Evolutionary conservation across 2,797 vertebrate genomes (phyloP), one percentile per base, ranked within the genome.

Genomic region (Poecilia gillii): DNA sequence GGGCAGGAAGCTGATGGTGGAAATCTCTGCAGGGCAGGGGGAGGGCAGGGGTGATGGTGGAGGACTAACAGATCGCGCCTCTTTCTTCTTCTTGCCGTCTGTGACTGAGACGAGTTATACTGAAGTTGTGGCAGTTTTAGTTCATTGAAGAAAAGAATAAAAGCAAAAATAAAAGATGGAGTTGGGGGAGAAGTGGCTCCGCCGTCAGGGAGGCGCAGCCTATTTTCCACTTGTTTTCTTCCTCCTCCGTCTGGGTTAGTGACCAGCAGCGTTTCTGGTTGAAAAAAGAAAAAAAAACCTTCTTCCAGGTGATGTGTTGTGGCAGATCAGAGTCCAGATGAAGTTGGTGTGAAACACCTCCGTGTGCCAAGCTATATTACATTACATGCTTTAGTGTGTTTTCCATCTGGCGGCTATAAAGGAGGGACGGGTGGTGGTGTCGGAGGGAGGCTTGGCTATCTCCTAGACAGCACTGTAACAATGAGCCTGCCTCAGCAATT

Each of bases 401-500:
- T 93, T 93, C 91, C 91, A 94, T 93, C 91, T 91, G 92, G 85
- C 78, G 71, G 89, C 89, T 90, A 89, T 86, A 82, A 85, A 89
- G 83, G 83, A 72, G 80, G 73, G 68, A 73, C 71, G 73, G 84
- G 51, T 46, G 74, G 47, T 14, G 39, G 51, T 23, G 25, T 51
- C 39, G 62, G 57, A 36, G 74, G 80, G 64, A 23, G 47, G 74
- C 16, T 57, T 87, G 87, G 89, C 87, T 88, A 87, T 93, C 93
- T 93, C 85, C 87, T 87, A 90, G 90, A 94, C 85, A 83, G 90
- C 92, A 75, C 88, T 91, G 91, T 90, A 92, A 93, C 94, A 93
- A 93, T 84, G 85, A 92, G 90, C 91, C 88, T 93, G 92, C 92
- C 90, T 95, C 94, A 95, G 94, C 94, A 93, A 93, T 92, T 94